Evolutionary conservation across 1,140 invertebrate genomes (phyloP), one percentile per base, ranked within the genome.

Genomic region (Wiebesia pumilae): DNA sequence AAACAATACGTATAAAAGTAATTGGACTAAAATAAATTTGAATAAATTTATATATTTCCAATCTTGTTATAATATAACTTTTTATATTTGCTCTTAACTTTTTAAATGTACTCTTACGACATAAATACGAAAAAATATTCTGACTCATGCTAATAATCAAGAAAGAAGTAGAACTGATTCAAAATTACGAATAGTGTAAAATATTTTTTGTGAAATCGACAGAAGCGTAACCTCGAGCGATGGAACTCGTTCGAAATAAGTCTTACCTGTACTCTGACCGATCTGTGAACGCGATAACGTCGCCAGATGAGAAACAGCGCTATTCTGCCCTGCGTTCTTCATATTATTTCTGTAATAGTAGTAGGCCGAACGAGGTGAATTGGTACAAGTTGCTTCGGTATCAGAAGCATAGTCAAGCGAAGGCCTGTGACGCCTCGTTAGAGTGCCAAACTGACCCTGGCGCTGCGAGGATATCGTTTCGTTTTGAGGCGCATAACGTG

Each of bases 321-420:
- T 93, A 77, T 90, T 94, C 27, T 93, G 81, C 14, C 92, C 75
- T 38, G 92, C 91, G 89, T 93, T 93, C 78, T 90, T 92, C 87
- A 93, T 89, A 85, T 95, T 94, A 73, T 95, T 94, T 91, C 95
- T 95, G 89, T 96, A 96, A 90, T 96, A 97, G 90, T 97, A 97
- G 91, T 97, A 97, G 62, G 96, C 96, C 65, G 96, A 96, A 86
- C 97, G 95, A 30, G 96, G 95, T 30, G 96, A 97, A 40, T 94
- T 94, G 16, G 94, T 93, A 87, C 96, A 96, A 0, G 96, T 97
- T 2, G 97, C 97, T 94, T 99, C 98, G 0, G 98, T 99, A 91
- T 99, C 98, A 27, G 98, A 99, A 54, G 97, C 97, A 92, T 98
- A 98, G 93, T 98, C 97, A 88, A 98, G 94, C 73, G 96, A 96